Evolutionary conservation across 2,888 invertebrate species (phyloP).

Genomic region (Catocala sponsa): DNA sequence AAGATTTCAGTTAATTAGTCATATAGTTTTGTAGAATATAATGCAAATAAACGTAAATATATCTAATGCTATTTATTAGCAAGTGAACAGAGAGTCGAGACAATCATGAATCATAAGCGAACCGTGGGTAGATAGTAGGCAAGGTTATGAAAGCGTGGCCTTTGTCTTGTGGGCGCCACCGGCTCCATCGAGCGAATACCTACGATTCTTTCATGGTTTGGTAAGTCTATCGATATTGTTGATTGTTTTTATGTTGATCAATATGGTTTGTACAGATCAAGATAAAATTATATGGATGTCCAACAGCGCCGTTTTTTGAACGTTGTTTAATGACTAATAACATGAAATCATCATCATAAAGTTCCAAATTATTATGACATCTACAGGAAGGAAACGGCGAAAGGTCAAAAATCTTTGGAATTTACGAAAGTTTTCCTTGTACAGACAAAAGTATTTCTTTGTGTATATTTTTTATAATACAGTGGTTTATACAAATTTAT

Average conservation of each 20-base stretch:
- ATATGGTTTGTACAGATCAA: too few relatives aligned
- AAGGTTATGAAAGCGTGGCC: conserved; percentile 73
- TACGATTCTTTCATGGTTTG: conserved; percentile 46
- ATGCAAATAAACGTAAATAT: not conserved
- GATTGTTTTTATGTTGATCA: not conserved
- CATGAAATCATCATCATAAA: not conserved
- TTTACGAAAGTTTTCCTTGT: too few relatives aligned
- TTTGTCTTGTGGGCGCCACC: conserved; percentile 60
- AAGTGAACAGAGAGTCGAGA: conserved; percentile 35
- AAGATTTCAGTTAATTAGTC: too few relatives aligned
- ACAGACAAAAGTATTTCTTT: too few relatives aligned
- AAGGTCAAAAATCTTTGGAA: too few relatives aligned
- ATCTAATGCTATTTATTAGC: conserved; percentile 24
- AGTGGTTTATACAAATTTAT: too few relatives aligned
- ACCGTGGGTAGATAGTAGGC: conserved; percentile 56
- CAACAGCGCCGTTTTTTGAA: too few relatives aligned
- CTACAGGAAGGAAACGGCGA: too few relatives aligned
- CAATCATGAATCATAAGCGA: conserved; percentile 57
- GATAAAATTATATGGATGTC: too few relatives aligned
- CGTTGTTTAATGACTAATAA: not conserved
- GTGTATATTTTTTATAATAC: too few relatives aligned
- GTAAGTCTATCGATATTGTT: conserved; percentile 11
- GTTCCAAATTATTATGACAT: too few relatives aligned
- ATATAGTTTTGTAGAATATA: too few relatives aligned
- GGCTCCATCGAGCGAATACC: conserved; percentile 50